These are phyloP conservation scores for Amia ocellicauda DNA, from an alignment of 2,113 vertebrate species.

Conservation along the genomic window DNA sequence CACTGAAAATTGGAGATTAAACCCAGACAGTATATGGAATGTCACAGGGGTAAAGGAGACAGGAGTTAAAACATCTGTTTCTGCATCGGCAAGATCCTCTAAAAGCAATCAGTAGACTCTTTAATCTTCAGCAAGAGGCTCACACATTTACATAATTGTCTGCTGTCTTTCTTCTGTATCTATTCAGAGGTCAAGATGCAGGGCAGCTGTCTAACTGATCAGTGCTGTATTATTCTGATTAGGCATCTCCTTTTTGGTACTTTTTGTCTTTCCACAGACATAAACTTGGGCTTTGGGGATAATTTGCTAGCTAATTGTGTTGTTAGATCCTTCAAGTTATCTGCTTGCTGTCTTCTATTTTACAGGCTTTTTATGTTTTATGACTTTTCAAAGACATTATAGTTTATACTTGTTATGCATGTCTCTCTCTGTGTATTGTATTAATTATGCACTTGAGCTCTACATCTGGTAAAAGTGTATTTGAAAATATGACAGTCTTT, in stretches of 20 bases:
- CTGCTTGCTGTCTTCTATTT: slow-evolving; percentile 55
- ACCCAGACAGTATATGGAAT: too few species aligned
- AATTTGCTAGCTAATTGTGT: slow-evolving; percentile 75
- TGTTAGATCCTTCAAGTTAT: slow-evolving; percentile 65
- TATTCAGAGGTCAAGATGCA: slow-evolving; percentile 53
- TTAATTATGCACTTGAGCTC: too few species aligned
- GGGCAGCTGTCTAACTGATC: slow-evolving; percentile 48
- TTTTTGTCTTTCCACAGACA: slow-evolving; percentile 46
- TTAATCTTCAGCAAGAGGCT: slow-evolving; percentile 56
- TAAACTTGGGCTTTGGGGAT: slow-evolving; percentile 54
- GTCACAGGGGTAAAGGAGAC: slow-evolving; percentile 18
- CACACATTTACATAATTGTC: slow-evolving; percentile 68
- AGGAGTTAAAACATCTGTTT: slow-evolving; percentile 32
- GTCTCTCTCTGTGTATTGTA: too few species aligned
- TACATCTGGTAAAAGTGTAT: too few species aligned
- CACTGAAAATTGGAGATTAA: too few species aligned
- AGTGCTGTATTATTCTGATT: slow-evolving; percentile 48
- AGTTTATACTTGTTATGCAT: too few species aligned
- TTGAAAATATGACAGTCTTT: too few species aligned
- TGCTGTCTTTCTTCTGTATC: slow-evolving; percentile 33
- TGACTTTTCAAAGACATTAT: slow-evolving; percentile 20
- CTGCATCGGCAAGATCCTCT: slow-evolving; percentile 45
- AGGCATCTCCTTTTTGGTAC: slow-evolving; percentile 45
- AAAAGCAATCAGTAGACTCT: slow-evolving; percentile 65
- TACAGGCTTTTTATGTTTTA: slow-evolving; percentile 62